Evolutionary conservation across 1,140 invertebrate species (phyloP).

Genomic region (Pomacea maculata): DNA sequence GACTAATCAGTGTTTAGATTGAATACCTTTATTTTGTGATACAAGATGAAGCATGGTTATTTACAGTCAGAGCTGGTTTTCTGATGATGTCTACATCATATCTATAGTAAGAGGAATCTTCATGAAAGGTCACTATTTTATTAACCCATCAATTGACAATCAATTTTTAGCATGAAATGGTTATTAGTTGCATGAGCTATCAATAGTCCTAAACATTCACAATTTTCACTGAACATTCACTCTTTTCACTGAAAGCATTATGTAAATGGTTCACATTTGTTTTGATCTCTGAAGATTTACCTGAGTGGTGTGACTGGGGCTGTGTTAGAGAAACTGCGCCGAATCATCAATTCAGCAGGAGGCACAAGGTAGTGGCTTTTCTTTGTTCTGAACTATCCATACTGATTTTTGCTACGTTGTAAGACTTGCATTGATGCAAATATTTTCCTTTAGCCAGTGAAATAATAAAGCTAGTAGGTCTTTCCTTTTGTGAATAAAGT

Average conservation of each 20-base stretch:
- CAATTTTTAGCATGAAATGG: no score
- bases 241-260: no score
- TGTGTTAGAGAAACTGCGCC: constrained; percentile 79
- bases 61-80: constrained; percentile 10
- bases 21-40: no score
- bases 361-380: constrained; percentile 70
- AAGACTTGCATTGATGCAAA: neutral
- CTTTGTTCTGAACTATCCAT: neutral
- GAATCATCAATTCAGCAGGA: constrained; percentile 81
- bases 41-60: constrained; percentile 30
- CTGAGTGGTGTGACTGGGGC: constrained; percentile 73
- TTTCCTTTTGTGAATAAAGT: no score
- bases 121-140: no score
- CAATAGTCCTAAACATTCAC: no score
- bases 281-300: constrained; percentile 57
- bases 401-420: neutral
- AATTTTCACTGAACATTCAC: no score
- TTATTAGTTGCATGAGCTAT: no score
- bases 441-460: no score
- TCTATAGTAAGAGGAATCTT: constrained; percentile 71
- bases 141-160: no score
- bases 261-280: neutral
- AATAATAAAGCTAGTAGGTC: no score
- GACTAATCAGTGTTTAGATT: no score
- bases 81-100: constrained; percentile 52